Evolutionary conservation across 1,140 invertebrate genomes (phyloP).

Genomic region (Hermatobates lingyangjiaoensis): DNA sequence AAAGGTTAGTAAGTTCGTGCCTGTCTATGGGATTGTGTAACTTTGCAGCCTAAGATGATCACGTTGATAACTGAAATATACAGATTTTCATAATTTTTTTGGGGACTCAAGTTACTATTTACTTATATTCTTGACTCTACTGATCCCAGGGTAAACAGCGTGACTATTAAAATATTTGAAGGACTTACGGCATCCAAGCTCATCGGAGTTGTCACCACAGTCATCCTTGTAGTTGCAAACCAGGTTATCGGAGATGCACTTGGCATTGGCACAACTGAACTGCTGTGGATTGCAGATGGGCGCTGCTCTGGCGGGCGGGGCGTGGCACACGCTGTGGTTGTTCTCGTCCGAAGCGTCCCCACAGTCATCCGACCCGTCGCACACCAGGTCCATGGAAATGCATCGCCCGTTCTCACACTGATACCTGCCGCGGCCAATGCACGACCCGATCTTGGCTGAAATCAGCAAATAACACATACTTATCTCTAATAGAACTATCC

Average conservation of each 20-base stretch:
- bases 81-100: too few relatives aligned
- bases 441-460: slow-evolving; percentile 49
- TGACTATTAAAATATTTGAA: not conserved
- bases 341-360: slow-evolving; percentile 86
- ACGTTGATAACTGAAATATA: too few relatives aligned
- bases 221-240: slow-evolving; percentile 71
- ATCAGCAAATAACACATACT: too few relatives aligned
- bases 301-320: slow-evolving; percentile 21
- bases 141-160: too few relatives aligned
- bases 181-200: slow-evolving; percentile 66
- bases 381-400: slow-evolving; percentile 62
- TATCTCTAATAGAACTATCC: too few relatives aligned
- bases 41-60: too few relatives aligned
- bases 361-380: slow-evolving; percentile 77
- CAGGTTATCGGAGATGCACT: slow-evolving; percentile 60
- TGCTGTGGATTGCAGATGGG: slow-evolving; percentile 39
- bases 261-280: slow-evolving; percentile 79
- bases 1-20: too few relatives aligned
- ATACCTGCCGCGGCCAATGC: slow-evolving; percentile 59
- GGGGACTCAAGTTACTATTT: too few relatives aligned
- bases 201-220: slow-evolving; percentile 68
- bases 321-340: slow-evolving; percentile 67
- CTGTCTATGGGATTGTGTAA: too few relatives aligned
- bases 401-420: slow-evolving; percentile 78
- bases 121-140: too few relatives aligned